Evolutionary conservation across 2,888 invertebrate species (phyloP).

Genomic region (Eulithis testata): DNA sequence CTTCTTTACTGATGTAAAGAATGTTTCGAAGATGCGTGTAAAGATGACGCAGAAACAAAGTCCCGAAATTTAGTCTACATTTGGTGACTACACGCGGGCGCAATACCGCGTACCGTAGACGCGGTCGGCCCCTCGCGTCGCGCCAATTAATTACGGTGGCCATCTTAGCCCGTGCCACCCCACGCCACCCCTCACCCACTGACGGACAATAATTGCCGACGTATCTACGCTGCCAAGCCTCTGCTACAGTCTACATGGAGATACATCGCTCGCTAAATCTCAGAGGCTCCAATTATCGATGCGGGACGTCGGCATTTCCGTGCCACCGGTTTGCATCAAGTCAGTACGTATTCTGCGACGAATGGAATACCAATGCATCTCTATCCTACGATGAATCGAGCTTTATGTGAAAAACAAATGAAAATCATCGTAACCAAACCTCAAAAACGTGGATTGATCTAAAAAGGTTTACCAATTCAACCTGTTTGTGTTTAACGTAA

Average conservation of each 20-base stretch:
- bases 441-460: too few species aligned
- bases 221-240: conserved; percentile 32
- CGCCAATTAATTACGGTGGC: conserved; percentile 85
- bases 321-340: background rate
- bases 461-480: too few species aligned
- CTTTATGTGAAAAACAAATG: too few species aligned
- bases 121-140: conserved; percentile 83
- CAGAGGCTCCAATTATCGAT: conserved; percentile 23
- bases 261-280: conserved; percentile 22
- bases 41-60: background rate
- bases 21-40: background rate
- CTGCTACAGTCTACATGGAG: conserved; percentile 31
- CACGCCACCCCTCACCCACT: conserved; percentile 55
- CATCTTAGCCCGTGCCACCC: conserved; percentile 71
- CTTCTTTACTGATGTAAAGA: background rate
- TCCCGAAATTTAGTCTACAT: conserved; percentile 39
- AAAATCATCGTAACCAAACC: too few species aligned
- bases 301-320: background rate
- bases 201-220: conserved; percentile 82
- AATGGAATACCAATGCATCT: background rate
- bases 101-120: conserved; percentile 75
- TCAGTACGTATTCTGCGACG: background rate
- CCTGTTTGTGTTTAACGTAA: too few species aligned
- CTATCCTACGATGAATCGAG: background rate
- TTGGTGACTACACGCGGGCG: conserved; percentile 61